Base-by-base conservation (phyloP, 2,888 invertebrate species). In the Cotesia congregata region DNA sequence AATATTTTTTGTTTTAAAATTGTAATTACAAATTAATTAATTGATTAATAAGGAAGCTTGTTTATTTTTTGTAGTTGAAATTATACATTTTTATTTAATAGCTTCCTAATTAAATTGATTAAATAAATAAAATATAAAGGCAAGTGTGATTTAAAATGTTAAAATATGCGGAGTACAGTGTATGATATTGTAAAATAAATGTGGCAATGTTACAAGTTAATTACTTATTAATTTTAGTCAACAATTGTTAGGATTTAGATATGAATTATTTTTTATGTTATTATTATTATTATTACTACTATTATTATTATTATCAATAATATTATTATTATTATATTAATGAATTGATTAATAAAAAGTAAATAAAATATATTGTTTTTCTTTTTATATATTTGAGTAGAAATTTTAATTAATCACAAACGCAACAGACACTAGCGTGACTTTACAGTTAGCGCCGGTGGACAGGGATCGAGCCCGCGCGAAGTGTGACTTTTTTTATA, bases 151-250 rank as follows among this genome's bases (percentile, higher is more conserved):
- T 4, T 9, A 76, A 64, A 20, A 65, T 15, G 74, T 60, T 38
- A 71, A 68, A 15, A 40, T 64, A 72, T 50, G 41, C n/a, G 17
- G 30, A 70, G 70, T 67, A 59, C 12, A 60, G 74, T 77, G 77
- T 75, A 75, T 69, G 75, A 78, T 80, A 79, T 76, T 81, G 80
- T 79, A 81, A 79, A 79, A 76, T 79, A 82, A 84, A 85, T 85
- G 87, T 86, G 86, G 85, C 87, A 86, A 87, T 86, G 84, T 86
- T 73, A 77, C 85, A 84, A 88, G 85, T 85, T 87, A 87, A 87
- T 87, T 88, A 88, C 83, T 87, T 88, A 86, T 69, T 74, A 78
- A 79, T 76, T 70, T 70, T 65, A 65, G 65, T 41, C 41, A 77
- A 70, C 60, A 70, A 70, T 73, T 70, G 12, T 77, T 69, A 15